Base-by-base conservation (phyloP, 2,113 vertebrate genomes). In the Cervus canadensis region DNA sequence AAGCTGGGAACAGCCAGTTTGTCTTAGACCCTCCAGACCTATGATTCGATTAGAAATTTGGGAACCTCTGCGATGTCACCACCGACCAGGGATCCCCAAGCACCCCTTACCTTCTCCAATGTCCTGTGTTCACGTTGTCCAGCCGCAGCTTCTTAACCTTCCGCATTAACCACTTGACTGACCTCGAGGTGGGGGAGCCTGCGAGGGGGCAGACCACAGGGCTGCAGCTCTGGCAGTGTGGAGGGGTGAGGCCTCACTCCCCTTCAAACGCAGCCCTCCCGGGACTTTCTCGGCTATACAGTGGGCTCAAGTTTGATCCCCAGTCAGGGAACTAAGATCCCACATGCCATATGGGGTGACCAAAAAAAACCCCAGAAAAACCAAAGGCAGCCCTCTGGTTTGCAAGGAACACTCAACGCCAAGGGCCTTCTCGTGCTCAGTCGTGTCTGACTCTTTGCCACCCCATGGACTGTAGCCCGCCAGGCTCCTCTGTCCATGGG, bases 131-230 rank as follows among this genome's bases (percentile, higher is more conserved):
- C 98, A 99, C 98, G 98, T 99, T 99, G 99, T 99, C 99, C 99
- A 99, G 99, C 98, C 99, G 99, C 97, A 99, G 98, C 99, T 99
- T 99, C 99, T 99, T 99, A 98, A 99, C 99, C 99, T 99, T 99
- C 99, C 99, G 99, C 99, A 99, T 99, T 98, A 99, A 99, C 99
- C 97, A 98, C 98, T 99, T 98, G 91, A 99, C 98, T 14, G 99
- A 98, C 99, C 98, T 98, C 98, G 98, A 99, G 36, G 82, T 26
- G 62, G 94, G 99, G 98, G 98, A 99, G 99, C 99, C 99, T 99
- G 97, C 48, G 26, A 30, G 94, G 82, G 57, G 76, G 71, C 76
- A 96, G 56, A 74, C 74, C 50, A 40, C 14, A 56, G 84, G 10
- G 50, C 54, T 33, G 48, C 19, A 10, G 11, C 30, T 92, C 92